Evolutionary conservation across 2,797 vertebrate species (phyloP), one percentile per base, ranked within the genome.

Genomic region (Hyperoplus lanceolatus): DNA sequence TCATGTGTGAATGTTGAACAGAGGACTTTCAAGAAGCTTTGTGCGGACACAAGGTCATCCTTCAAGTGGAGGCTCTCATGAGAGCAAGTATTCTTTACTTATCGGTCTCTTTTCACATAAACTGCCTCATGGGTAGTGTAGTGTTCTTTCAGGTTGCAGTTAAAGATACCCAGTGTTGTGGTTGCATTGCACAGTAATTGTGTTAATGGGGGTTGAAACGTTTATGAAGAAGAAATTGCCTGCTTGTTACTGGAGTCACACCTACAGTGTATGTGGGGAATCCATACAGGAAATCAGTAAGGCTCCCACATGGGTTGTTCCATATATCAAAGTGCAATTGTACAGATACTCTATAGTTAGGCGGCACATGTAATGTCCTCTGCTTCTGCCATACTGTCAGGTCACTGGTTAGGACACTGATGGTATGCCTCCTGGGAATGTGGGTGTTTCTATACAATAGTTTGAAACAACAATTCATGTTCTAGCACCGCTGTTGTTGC

Each of bases 261-360:
- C 73, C 65, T 84, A 13, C 60, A 61, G 78, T 59, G 66, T 49
- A 82, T 70, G 72, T 62, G 75, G 38, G 79, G 54, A 83, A 87
- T 87, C 88, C 76, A 88, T 88, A 84, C 85, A 85, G 91, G 89
- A 87, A 86, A 75, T 81, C 67, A 70, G 61, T 57, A 57, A 63
- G 68, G 51, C 75, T 73, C 64, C 12, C 73, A 79, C 73, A 50
- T 11, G 57, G 62, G 49, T 51, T 72, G 77, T 80, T 91, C 80
- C 85, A 91, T 90, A 89, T 87, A 90, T 90, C 85, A 88, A 79
- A 63, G 71, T 62, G 59, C 70, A 62, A 75, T 79, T 82, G 79
- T 69, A 46, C 75, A 86, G 77, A 81, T 58, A 42, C 43, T 67
- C 18, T 21, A 4, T 50, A 42, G 72, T 18, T 41, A 82, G 77